A percentile compares a stretch with the other conserved stretches of the same genome.
Evolutionary conservation across 2,113 vertebrate species (phyloP).

Genomic region (Emydura subglobosa): DNA sequence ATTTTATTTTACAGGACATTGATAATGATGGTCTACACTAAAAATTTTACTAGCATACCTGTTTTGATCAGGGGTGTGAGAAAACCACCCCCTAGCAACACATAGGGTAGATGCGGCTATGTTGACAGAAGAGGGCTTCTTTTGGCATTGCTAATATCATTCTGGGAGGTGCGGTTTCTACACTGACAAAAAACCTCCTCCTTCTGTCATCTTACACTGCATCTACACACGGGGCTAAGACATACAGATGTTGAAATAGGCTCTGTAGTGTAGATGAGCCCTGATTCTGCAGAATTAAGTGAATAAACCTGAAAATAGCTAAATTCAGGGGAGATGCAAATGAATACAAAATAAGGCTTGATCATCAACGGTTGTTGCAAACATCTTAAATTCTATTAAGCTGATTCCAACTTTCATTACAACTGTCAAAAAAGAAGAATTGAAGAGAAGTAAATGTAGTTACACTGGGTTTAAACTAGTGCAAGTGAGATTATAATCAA

Average conservation of each 20-base stretch:
- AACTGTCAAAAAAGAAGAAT: not conserved
- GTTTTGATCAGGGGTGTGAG: too few relatives aligned
- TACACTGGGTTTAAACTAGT: not conserved
- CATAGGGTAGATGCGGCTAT: not conserved
- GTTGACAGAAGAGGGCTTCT: not conserved
- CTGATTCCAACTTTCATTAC: not conserved
- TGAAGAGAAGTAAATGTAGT: not conserved
- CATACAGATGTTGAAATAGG: not conserved
- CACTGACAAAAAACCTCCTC: not conserved
- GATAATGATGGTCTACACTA: not conserved
- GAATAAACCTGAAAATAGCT: conserved; percentile 31
- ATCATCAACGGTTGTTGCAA: not conserved
- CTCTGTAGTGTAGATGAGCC: not conserved
- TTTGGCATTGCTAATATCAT: not conserved
- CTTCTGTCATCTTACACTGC: not conserved
- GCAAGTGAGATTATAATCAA: not conserved
- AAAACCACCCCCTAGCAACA: not conserved
- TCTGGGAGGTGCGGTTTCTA: not conserved
- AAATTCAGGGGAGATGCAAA: not conserved
- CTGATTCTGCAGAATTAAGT: not conserved
- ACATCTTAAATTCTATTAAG: not conserved
- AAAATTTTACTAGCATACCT: not conserved
- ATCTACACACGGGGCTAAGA: not conserved
- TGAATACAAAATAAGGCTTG: not conserved
- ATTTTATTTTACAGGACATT: not conserved